Evolutionary conservation across 2,797 vertebrate genomes (phyloP).

Genomic region (Erithacus rubecula): DNA sequence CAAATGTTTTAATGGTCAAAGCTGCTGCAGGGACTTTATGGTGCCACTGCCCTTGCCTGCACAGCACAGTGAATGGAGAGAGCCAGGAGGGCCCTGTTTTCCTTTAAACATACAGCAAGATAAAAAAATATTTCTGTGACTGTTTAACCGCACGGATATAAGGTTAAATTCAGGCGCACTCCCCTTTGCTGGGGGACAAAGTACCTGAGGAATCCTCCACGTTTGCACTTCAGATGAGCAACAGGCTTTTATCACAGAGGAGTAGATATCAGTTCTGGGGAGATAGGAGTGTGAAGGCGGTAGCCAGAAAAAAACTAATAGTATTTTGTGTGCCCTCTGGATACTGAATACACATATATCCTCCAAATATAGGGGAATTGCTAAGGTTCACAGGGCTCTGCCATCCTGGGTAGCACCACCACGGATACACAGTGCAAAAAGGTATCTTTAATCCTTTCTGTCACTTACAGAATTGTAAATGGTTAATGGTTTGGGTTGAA

Average conservation of each 20-base stretch:
- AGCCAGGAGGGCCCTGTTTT: not conserved
- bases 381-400: not conserved
- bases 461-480: not conserved
- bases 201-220: not conserved
- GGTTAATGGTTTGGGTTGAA: not conserved
- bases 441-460: not conserved
- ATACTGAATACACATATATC: not conserved
- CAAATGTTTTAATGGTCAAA: not conserved
- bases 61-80: accelerated
- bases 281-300: not conserved
- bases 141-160: accelerated
- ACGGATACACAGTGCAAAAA: not conserved
- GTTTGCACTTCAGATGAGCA: not conserved
- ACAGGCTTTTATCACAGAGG: not conserved
- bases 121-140: not conserved
- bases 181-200: not conserved
- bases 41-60: not conserved
- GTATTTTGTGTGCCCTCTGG: not conserved
- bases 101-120: not conserved
- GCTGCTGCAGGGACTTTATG: not conserved
- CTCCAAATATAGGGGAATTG: not conserved
- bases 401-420: not conserved
- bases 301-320: not conserved
- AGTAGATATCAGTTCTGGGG: not conserved
- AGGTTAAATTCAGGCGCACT: not conserved